A percentile compares a stretch with the other conserved stretches of the same genome.
phyloP scores from a whole-genome alignment of 1,140 invertebrate species.

The honey bee (Apis mellifera) region DNA sequence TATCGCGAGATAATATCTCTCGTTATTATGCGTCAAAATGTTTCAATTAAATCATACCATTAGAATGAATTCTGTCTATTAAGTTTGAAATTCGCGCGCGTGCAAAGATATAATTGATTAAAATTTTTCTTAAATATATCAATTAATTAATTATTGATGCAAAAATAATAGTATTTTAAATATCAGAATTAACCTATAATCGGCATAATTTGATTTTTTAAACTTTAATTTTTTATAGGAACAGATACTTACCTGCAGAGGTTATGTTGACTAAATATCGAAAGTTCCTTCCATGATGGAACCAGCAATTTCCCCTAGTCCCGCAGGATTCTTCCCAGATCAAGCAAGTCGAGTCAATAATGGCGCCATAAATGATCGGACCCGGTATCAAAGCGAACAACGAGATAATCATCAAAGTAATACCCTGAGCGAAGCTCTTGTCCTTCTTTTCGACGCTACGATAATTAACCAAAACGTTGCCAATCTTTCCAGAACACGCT shows the following conservation, averaged over 20 bases:
- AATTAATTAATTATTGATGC: too few relatives aligned
- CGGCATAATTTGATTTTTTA: too few relatives aligned
- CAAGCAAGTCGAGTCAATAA: constrained; percentile 85
- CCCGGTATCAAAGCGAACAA: constrained; percentile 86
- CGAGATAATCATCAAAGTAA: constrained; percentile 84
- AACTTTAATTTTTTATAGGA: too few relatives aligned
- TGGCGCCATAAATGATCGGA: constrained; percentile 85
- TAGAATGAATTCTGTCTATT: too few relatives aligned
- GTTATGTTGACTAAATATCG: constrained; percentile 83
- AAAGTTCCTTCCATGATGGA: constrained; percentile 84
- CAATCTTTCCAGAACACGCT: constrained; percentile 84
- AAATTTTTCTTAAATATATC: too few relatives aligned
- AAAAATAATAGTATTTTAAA: too few relatives aligned
- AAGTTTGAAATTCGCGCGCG: too few relatives aligned
- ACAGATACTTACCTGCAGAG: constrained; percentile 80
- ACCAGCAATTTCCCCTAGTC: constrained; percentile 84
- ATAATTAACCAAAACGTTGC: constrained; percentile 84
- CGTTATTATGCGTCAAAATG: background rate
- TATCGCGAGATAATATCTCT: too few relatives aligned
- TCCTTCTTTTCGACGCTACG: constrained; percentile 84
- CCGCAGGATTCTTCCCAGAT: constrained; percentile 86
- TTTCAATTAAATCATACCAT: background rate
- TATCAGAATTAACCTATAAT: too few relatives aligned
- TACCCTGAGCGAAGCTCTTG: constrained; percentile 85
- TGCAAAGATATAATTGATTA: too few relatives aligned